phyloP scores from a whole-genome alignment of 2,113 vertebrate species.

The Fulica atra region DNA sequence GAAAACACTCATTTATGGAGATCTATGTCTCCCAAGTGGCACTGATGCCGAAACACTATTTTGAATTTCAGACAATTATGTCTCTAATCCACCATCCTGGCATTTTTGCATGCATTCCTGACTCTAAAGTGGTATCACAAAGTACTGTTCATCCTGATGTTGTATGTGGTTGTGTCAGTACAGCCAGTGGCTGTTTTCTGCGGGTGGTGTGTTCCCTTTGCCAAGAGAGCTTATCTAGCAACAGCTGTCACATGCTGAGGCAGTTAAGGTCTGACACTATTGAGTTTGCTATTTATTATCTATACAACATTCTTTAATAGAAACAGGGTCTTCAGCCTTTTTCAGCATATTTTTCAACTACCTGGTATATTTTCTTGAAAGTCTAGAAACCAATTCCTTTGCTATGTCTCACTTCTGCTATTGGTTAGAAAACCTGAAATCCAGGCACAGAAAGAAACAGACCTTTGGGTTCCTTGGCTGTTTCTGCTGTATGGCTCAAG shows the following conservation, averaged over 20 bases:
- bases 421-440: background rate
- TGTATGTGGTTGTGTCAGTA: fast-evolving
- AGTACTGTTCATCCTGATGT: background rate
- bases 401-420: background rate
- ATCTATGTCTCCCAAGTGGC: fast-evolving
- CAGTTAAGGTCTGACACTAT: background rate
- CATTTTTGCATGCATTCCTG: background rate
- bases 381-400: background rate
- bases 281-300: background rate
- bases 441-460: background rate
- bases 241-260: too few relatives aligned
- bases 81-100: background rate
- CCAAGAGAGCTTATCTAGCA: background rate
- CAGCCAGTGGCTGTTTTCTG: background rate
- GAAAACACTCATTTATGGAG: background rate
- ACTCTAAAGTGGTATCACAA: background rate
- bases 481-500: background rate
- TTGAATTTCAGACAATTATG: background rate
- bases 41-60: background rate
- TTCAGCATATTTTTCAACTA: background rate
- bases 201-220: background rate
- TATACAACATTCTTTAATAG: background rate
- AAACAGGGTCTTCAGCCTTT: background rate
- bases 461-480: background rate
- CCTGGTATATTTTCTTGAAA: background rate